Base-by-base conservation (phyloP, 92 coral and sea anemone genomes). In the Plumapathes pennacea region DNA sequence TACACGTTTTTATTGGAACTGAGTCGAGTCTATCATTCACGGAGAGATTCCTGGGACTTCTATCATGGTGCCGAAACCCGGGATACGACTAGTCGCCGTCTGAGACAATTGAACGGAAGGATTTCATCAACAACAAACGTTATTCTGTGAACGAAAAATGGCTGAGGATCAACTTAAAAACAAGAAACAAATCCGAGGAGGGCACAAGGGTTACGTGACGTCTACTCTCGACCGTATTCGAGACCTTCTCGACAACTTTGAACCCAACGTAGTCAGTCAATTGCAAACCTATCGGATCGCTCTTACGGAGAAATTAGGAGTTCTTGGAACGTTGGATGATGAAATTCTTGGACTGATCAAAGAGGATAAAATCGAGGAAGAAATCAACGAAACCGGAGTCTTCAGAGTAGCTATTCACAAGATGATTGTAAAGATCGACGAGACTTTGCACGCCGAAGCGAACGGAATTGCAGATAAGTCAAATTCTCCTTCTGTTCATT, bases 261-360 rank as follows among this genome's bases (percentile, higher is more conserved):
- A 51, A 36, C 34, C 42, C 12, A 17, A 19, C 18, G 12, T 12
- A 10, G 59, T 27, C 10, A 65, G 52, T 25, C 62, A 65, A 20
- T 9, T 65, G 47, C 44, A 69, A 56, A 57, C 67, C 7, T 69
- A 69, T 69, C 76, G 66, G 43, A 69, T 44, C 18, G 54, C 65
- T 1, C 75, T 67, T 13, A 39, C 64, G 24, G 64, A 67, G 13
- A 67, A 67, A 54, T 29, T 67, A 11, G 41, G 55, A 25, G 64
- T 67, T 33, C 65, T 67, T 14, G 49, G 75, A 32, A 32, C 5
- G 11, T 50, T 51, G 76, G 62, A n/a, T n/a, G n/a, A n/a, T n/a
- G n/a, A n/a, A n/a, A n/a, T n/a, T 17, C 57, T 38, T 38, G 37
- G 72, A 19, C 80, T 62, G 8, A 25, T 42, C 27, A 60, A 21